Percentiles rank a stretch among this genome's conserved stretches.
Evolutionary conservation across 2,113 vertebrate genomes (phyloP).

Genomic region (Panurus biarmicus): DNA sequence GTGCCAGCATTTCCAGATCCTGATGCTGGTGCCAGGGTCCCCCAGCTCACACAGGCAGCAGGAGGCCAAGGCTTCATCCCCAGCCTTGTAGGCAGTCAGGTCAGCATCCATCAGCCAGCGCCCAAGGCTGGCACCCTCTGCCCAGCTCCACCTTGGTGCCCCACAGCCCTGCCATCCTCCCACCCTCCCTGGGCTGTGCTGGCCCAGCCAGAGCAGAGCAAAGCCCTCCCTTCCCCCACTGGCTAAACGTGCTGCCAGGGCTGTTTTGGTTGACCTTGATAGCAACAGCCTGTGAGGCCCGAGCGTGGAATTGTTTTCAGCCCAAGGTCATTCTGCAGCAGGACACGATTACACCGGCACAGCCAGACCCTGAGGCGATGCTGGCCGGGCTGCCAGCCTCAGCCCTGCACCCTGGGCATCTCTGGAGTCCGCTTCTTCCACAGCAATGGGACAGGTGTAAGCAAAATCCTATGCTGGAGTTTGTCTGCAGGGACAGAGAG

Average conservation of each 20-base stretch:
- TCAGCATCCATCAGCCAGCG: not conserved
- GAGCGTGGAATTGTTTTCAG: not conserved
- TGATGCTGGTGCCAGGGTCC: not conserved
- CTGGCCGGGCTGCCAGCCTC: not conserved
- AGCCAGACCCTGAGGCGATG: not conserved
- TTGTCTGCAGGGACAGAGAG: not conserved
- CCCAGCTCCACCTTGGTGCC: not conserved
- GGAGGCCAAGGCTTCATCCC: not conserved
- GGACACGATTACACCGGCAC: not conserved
- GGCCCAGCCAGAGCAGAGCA: rapidly evolving
- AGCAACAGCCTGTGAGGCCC: not conserved
- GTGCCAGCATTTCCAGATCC: not conserved
- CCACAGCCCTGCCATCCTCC: not conserved
- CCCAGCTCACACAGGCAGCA: not conserved
- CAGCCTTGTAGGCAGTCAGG: not conserved
- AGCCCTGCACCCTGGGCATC: not conserved
- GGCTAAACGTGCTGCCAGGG: not conserved
- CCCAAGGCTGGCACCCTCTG: not conserved
- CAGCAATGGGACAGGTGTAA: not conserved
- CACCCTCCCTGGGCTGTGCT: not conserved
- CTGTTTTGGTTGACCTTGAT: constrained; percentile 20
- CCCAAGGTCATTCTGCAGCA: not conserved
- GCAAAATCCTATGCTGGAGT: not conserved
- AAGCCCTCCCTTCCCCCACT: constrained; percentile 18
- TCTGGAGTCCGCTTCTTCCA: not conserved